Evolutionary conservation across 2,888 invertebrate genomes (phyloP), one percentile per base, ranked within the genome.

Genomic region (Pristionchus japonicus): DNA sequence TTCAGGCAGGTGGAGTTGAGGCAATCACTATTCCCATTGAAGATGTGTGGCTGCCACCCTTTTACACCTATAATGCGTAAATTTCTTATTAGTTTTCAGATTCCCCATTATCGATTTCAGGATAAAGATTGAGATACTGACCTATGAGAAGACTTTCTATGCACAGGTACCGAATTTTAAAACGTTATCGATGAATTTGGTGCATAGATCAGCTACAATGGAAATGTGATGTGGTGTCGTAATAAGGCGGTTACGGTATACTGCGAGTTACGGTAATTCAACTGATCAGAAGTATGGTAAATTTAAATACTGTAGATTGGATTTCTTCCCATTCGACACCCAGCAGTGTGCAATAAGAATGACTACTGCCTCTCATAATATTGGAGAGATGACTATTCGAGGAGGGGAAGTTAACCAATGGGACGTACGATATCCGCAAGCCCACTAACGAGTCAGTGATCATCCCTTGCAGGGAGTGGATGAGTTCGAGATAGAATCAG

Each of bases 401-500:
- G 77, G 77, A 47, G 77, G 77, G 3, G 77, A 77, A 77, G 77
- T 77, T 2, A 77, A 47, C 17, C n/a, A 43, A 47, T 77, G 77
- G 77, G n/a, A 43, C 27, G 77, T 77, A 4, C 47, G 13, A 43
- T 47, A 77, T 4, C 17, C n/a, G n/a, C n/a, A n/a, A n/a, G n/a
- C 3, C 9, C 27, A 20, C 17, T 57, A 57, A 4, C 57, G 3
- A 64, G n/a, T 43, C 11, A 9, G 11, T 43, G 43, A 43, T 43
- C 4, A 4, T 17, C 9, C 7, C 23, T 17, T 9, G 23, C 23
- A 77, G 77, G 77, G 77, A n/a, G 27, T 77, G 43, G 77, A 47
- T 40, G 77, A 77, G 15, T 77, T 77, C 43, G 77, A 77, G n/a
- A 47, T 77, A 23, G 77, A 77, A 47, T 77, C 77, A 77, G 77